phyloP scores from a whole-genome alignment of 2,888 invertebrate species.

The Cephalotes varians region DNA sequence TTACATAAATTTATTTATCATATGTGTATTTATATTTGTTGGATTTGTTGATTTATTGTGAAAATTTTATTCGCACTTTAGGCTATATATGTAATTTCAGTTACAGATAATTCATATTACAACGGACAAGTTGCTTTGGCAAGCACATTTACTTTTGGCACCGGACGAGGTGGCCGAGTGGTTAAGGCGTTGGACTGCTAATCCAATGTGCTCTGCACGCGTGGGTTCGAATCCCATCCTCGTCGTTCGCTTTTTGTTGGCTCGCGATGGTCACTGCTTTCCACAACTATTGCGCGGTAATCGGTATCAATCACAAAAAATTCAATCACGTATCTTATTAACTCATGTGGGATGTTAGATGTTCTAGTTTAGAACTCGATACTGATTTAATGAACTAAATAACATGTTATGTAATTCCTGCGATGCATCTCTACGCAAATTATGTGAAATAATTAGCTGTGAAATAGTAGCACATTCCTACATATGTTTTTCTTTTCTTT shows the following conservation, averaged over 20 bases:
- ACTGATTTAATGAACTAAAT: not conserved
- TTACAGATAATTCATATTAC: not conserved
- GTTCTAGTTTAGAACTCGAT: not conserved
- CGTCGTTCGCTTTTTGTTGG: conserved; percentile 68
- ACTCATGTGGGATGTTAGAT: too few species aligned
- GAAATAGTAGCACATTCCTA: not conserved
- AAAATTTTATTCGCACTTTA: not conserved
- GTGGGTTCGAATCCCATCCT: conserved; percentile 85
- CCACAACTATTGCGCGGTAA: not conserved
- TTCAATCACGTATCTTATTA: not conserved
- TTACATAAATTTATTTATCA: too few species aligned
- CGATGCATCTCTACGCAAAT: too few species aligned
- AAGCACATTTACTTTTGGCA: not conserved
- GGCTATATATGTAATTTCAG: not conserved
- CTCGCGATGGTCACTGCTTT: not conserved
- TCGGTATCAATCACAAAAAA: not conserved
- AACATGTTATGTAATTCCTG: not conserved
- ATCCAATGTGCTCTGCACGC: conserved; percentile 86
- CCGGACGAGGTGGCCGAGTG: conserved; percentile 86
- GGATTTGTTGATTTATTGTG: not conserved
- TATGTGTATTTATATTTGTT: not conserved
- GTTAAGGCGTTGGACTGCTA: conserved; percentile 86
- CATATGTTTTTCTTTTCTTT: too few species aligned
- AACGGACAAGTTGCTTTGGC: conserved; percentile 4
- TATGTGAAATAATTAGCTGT: not conserved